Percentiles rank a stretch among this genome's conserved stretches.
phyloP scores from a whole-genome alignment of 2,888 invertebrate species.

The Drepanosiphum platanoidis region DNA sequence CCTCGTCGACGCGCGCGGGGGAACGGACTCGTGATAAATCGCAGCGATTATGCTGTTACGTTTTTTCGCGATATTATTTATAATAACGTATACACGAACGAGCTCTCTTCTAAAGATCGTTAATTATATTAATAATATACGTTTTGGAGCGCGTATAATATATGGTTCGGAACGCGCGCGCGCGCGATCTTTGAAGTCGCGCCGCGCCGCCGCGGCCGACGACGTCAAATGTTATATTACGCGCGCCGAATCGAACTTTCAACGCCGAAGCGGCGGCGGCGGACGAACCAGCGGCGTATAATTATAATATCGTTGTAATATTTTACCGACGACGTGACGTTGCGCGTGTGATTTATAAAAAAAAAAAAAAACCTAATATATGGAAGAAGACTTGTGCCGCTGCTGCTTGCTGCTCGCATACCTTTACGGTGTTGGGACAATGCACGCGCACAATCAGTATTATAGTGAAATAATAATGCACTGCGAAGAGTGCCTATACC shows the following conservation, averaged over 20 bases:
- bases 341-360: no score
- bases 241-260: background rate
- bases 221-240: background rate
- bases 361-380: background rate
- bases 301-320: no score
- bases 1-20: no score
- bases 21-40: background rate
- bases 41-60: background rate
- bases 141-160: background rate
- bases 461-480: background rate
- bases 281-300: no score
- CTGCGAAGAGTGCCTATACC: background rate
- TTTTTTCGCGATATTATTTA: background rate
- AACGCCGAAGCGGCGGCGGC: background rate
- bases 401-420: no score
- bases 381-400: no score
- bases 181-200: background rate
- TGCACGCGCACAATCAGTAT: background rate
- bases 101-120: background rate
- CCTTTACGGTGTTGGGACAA: background rate
- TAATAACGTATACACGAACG: background rate
- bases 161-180: background rate
- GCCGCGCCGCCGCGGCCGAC: no score
- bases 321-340: no score
- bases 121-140: background rate